These are phyloP conservation scores for Meandrusa payeni DNA, from an alignment of 2,888 invertebrate genomes.

Conservation along the genomic window DNA sequence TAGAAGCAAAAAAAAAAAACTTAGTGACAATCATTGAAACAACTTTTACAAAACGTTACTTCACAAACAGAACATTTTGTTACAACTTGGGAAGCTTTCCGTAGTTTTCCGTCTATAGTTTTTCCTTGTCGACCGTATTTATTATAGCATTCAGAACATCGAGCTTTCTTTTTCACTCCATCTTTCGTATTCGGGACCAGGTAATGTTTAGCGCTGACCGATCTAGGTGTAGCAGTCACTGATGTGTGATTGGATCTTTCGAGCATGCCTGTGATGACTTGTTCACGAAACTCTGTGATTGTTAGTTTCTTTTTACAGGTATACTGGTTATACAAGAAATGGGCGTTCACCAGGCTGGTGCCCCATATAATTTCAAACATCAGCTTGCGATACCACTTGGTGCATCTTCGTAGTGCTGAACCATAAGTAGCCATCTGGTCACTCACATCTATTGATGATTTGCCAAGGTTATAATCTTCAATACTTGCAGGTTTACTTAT, in stretches of 20 bases:
- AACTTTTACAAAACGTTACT: conserved; percentile 19
- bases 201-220: too few species aligned
- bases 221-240: not conserved
- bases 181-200: conserved; percentile 16
- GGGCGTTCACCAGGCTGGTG: conserved; percentile 33
- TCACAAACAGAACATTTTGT: conserved; percentile 24
- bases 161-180: conserved; percentile 19
- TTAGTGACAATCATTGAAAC: conserved; percentile 17
- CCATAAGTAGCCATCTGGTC: conserved; percentile 31
- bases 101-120: conserved; percentile 14
- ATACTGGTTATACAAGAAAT: conserved; percentile 24
- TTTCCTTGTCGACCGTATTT: conserved; percentile 21
- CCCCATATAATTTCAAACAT: conserved; percentile 41
- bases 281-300: conserved; percentile 26
- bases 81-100: conserved; percentile 18
- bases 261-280: conserved; percentile 14
- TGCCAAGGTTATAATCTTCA: conserved; percentile 20
- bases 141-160: conserved; percentile 21
- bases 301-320: conserved; percentile 23
- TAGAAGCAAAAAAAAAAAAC: conserved; percentile 1
- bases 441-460: conserved; percentile 27
- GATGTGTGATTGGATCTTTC: conserved; percentile 6
- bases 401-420: conserved; percentile 21
- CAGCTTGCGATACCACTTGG: conserved; percentile 47
- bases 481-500: conserved; percentile 23